phyloP scores from a whole-genome alignment of 1,140 invertebrate species.

The Cydia fagiglandana region DNA sequence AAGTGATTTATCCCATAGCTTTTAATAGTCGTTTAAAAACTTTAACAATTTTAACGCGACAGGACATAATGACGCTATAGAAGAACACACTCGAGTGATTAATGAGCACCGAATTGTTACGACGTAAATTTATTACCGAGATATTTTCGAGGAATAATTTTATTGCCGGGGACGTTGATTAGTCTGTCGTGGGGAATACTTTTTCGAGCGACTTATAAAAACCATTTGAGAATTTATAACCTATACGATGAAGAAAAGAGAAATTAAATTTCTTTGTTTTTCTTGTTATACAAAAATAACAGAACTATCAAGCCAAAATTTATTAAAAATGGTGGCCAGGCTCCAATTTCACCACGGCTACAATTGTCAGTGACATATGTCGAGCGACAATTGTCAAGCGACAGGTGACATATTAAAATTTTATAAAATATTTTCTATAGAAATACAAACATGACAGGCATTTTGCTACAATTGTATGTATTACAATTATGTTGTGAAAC shows the following conservation, averaged over 20 bases:
- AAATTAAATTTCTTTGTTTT: not conserved
- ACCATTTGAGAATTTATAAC: not conserved
- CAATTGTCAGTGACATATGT: no score
- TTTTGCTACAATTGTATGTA: no score
- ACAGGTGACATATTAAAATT: no score
- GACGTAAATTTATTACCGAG: constrained; percentile 22
- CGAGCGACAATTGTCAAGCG: no score
- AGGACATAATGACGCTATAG: constrained; percentile 8
- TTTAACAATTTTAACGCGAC: not conserved
- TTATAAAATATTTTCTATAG: no score
- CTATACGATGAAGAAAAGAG: not conserved
- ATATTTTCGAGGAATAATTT: constrained; percentile 22
- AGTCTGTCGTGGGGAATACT: not conserved
- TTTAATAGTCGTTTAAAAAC: constrained; percentile 5
- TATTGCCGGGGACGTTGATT: constrained; percentile 13
- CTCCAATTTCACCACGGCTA: no score
- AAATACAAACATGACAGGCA: no score
- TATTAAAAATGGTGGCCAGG: not conserved
- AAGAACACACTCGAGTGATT: constrained; percentile 17
- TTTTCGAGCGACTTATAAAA: not conserved
- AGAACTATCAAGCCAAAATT: no score
- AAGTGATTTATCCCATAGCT: not conserved
- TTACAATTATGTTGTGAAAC: no score
- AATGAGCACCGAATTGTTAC: constrained; percentile 19
- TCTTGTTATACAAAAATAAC: not conserved